A percentile compares a stretch with the other conserved stretches of the same genome.
Conservation (phyloP, 2,888 invertebrate species). For the Amphipoea oculea region DNA sequence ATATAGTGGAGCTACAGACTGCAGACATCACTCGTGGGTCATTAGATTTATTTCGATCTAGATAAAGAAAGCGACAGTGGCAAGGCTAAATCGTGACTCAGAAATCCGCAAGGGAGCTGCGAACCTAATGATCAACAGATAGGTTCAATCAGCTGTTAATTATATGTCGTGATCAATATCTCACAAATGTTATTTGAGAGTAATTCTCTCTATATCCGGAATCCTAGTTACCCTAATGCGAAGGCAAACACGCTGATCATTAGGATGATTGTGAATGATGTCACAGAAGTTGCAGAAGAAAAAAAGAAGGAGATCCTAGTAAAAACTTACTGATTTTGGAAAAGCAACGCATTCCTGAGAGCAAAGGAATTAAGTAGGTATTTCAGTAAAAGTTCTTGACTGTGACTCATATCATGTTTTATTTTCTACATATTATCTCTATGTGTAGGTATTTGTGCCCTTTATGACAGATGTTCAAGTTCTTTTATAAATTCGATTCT, state of each 20-base stretch:
- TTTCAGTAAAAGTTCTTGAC: not conserved
- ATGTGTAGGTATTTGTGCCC: not conserved
- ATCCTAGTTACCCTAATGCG: not conserved
- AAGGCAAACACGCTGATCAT: not conserved
- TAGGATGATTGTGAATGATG: not conserved
- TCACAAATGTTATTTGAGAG: constrained; percentile 11
- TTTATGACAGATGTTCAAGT: not conserved
- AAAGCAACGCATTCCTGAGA: not conserved
- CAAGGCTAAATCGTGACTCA: constrained; percentile 58
- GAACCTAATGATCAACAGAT: constrained; percentile 43
- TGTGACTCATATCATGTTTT: not conserved
- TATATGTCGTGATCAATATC: constrained; percentile 41
- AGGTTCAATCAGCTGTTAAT: constrained; percentile 47
- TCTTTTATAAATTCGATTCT: not conserved
- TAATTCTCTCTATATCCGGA: constrained; percentile 29
- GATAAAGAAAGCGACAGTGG: constrained; percentile 50
- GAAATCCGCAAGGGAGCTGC: constrained; percentile 44
- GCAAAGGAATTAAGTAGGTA: not conserved
- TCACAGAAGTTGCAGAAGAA: not conserved
- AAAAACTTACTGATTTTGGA: not conserved
- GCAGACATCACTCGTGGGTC: constrained; percentile 11
- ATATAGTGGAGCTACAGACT: not conserved
- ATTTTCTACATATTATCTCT: not conserved
- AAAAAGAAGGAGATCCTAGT: not conserved
- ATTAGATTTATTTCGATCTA: constrained; percentile 35